phyloP scores from a whole-genome alignment of 1,140 invertebrate genomes.

The Diuraphis noxia region DNA sequence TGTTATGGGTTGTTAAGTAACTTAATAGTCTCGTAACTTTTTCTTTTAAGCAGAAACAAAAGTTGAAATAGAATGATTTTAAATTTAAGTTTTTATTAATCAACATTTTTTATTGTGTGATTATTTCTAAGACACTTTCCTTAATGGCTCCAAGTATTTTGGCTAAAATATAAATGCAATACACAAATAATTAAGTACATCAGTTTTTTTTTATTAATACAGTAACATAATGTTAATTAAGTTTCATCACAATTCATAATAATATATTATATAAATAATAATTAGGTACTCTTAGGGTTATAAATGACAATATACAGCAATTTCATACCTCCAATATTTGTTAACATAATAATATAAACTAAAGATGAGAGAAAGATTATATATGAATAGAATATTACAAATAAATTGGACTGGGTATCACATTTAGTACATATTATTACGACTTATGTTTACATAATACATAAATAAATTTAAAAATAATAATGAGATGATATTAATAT shows the following conservation, averaged over 20 bases:
- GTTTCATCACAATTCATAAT: slow-evolving; percentile 22
- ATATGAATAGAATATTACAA: neutral
- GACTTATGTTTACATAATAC: slow-evolving; percentile 7
- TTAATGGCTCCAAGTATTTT: neutral
- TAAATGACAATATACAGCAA: neutral
- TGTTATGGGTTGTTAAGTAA: too few relatives aligned
- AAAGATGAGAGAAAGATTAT: neutral
- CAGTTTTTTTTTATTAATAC: slow-evolving; percentile 36
- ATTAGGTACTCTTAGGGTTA: slow-evolving; percentile 10
- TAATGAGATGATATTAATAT: neutral
- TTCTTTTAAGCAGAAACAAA: neutral
- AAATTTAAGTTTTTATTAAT: neutral
- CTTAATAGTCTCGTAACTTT: too few relatives aligned
- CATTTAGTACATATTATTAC: slow-evolving; percentile 24
- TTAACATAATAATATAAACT: neutral
- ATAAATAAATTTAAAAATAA: slow-evolving; percentile 26
- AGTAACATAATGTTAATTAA: slow-evolving; percentile 12
- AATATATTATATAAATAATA: neutral
- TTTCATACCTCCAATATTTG: neutral
- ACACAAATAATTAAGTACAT: slow-evolving; percentile 21
- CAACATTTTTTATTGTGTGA: neutral
- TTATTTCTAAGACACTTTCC: neutral
- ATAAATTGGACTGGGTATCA: slow-evolving; percentile 27
- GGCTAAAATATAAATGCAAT: neutral
- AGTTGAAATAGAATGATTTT: neutral